Evolutionary conservation across 2,888 invertebrate species (phyloP).

Genomic region (Melanargia galathea): DNA sequence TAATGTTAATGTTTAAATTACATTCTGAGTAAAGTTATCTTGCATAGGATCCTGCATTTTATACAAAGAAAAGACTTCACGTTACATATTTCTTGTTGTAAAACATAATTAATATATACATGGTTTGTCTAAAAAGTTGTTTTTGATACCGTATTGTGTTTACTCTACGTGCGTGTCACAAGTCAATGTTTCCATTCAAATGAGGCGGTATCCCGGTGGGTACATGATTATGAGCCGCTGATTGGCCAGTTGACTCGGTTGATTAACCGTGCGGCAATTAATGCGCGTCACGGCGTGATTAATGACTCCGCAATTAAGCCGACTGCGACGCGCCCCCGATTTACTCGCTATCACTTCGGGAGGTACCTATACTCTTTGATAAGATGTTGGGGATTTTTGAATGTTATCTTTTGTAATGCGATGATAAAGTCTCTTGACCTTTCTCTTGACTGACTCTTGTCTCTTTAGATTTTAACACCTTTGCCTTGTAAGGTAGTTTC

Average conservation of each 20-base stretch:
- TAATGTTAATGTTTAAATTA: too few species aligned
- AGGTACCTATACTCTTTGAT: conserved; percentile 8
- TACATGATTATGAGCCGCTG: conserved; percentile 30
- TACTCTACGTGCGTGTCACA: not conserved
- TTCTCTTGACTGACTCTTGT: too few species aligned
- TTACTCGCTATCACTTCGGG: conserved; percentile 31
- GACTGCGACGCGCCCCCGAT: conserved; percentile 37
- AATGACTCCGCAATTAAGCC: conserved; percentile 37
- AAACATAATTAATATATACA: not conserved
- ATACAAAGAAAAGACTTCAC: too few species aligned
- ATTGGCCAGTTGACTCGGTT: conserved; percentile 45
- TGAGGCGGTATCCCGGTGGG: conserved; percentile 16
- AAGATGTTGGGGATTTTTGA: not conserved
- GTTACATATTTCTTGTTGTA: too few species aligned
- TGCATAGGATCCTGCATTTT: too few species aligned
- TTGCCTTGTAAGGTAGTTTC: too few species aligned
- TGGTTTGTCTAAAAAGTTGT: not conserved
- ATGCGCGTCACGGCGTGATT: conserved; percentile 43
- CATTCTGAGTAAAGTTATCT: too few species aligned
- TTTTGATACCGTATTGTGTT: not conserved
- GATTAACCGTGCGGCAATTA: conserved; percentile 53
- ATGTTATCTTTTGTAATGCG: not conserved
- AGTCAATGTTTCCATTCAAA: conserved; percentile 23
- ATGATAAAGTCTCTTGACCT: too few species aligned
- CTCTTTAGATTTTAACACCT: too few species aligned